Percentiles rank a stretch among this genome's conserved stretches.
Conservation (phyloP, 2,888 invertebrate species). For the Cephus nigrinus region DNA sequence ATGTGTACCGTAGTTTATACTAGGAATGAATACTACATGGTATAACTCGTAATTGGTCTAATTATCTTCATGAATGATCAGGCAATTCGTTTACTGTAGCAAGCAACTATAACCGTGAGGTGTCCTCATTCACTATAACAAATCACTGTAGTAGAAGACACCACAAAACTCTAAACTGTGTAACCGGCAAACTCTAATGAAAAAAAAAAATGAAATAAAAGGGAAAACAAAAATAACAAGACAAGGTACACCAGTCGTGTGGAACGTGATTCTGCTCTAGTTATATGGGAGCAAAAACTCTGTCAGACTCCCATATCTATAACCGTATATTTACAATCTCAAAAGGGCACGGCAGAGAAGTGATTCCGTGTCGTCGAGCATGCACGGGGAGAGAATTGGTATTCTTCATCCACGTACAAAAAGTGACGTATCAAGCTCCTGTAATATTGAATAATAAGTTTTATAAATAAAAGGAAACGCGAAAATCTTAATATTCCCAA, state of each 20-base stretch:
- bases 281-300: background rate
- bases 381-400: background rate
- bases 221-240: background rate
- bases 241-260: background rate
- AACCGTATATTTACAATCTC: background rate
- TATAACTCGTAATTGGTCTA: background rate
- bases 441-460: background rate
- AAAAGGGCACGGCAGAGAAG: background rate
- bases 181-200: background rate
- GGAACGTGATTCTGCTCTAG: background rate
- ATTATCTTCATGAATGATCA: constrained; percentile 14
- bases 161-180: background rate
- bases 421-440: background rate
- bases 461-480: background rate
- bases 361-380: background rate
- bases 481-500: background rate
- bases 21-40: background rate
- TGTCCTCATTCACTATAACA: background rate
- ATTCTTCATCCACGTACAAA: background rate
- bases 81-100: constrained; percentile 53
- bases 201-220: background rate
- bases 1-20: background rate
- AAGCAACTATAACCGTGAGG: constrained; percentile 48
- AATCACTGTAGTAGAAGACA: background rate
- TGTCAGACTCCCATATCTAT: background rate